Base-by-base conservation (phyloP, 2,888 invertebrate genomes). In the Seira sanloemensis region DNA sequence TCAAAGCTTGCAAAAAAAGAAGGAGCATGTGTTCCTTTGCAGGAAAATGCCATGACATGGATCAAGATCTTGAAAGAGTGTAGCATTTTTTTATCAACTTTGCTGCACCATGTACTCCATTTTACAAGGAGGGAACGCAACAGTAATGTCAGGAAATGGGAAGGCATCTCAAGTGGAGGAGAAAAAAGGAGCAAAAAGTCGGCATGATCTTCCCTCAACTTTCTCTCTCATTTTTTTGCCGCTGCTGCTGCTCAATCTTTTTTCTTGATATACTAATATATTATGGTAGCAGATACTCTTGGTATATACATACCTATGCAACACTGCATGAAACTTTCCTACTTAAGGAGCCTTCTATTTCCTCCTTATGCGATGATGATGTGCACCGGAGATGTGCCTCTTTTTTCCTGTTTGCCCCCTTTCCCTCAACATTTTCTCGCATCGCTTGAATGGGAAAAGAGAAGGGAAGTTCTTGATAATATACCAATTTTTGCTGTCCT, bases 371-470 rank as follows among this genome's bases (percentile, higher is more conserved):
- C 68, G 27, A 18, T 68, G 21, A 80, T 62, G 68, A 74, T 80
- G 80, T 73, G 80, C n/a, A 50, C 75, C 62, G 81, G 81, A 75
- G 81, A 81, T 76, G 75, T 76, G 69, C 69, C 81, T 81, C 81
- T 69, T 75, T 79, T 50, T 81, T 81, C 81, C 81, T 81, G 81
- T 81, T 81, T 81, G 75, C 50, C 24, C 66, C 75, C 62, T 62
- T 73, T 50, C 19, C 26, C 68, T 37, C 26, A 18, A 19, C 27
- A 26, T 76, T 68, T n/a, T 12, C 23, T 23, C 50, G 21, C 23
- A 24, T 54, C 68, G 50, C 4, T n/a, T 69, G 66, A 26, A 2
- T 19, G 19, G 58, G 16, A 5, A 27, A 21, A 46, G 25, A 72
- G 58, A 21, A 67, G 37, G 69, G 21, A 26, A 69, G 69, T 81